Evolutionary conservation across 2,888 invertebrate genomes (phyloP).

Genomic region (Thecocarcelia acutangulata): DNA sequence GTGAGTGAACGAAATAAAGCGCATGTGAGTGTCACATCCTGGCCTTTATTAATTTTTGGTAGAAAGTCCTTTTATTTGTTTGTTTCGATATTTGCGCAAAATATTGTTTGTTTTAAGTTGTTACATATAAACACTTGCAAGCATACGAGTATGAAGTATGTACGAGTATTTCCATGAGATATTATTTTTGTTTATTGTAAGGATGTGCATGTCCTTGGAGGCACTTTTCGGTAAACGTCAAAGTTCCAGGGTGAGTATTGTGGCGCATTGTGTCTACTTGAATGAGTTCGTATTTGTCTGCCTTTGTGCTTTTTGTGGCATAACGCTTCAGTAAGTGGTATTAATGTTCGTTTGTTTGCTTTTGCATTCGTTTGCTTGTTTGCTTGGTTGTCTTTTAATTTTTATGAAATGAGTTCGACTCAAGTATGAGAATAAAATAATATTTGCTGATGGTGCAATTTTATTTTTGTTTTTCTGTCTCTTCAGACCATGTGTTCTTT

Average conservation of each 20-base stretch:
- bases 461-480: conserved; percentile 2
- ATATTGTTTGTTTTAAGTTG: conserved; percentile 66
- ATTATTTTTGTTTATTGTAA: conserved; percentile 19
- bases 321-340: conserved; percentile 78
- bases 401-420: conserved; percentile 19
- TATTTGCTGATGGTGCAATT: conserved; percentile 64
- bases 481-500: conserved; percentile 23
- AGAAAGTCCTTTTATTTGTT: conserved; percentile 40
- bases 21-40: conserved; percentile 34
- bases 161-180: conserved; percentile 12
- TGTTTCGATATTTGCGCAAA: conserved; percentile 64
- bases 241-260: conserved; percentile 36
- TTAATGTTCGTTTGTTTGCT: conserved; percentile 72
- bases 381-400: conserved; percentile 53
- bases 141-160: not conserved
- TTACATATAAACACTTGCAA: conserved; percentile 46
- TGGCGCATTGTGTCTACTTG: conserved; percentile 72
- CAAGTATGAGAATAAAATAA: conserved; percentile 55
- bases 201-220: conserved; percentile 51
- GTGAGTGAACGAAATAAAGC: not conserved
- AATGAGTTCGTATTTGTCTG: conserved; percentile 55
- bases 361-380: conserved; percentile 72
- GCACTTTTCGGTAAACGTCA: not conserved
- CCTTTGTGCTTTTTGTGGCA: conserved; percentile 75
- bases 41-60: conserved; percentile 59